Base-by-base conservation (phyloP, 2,797 vertebrate genomes). In the Myoxocephalus aenaeus region DNA sequence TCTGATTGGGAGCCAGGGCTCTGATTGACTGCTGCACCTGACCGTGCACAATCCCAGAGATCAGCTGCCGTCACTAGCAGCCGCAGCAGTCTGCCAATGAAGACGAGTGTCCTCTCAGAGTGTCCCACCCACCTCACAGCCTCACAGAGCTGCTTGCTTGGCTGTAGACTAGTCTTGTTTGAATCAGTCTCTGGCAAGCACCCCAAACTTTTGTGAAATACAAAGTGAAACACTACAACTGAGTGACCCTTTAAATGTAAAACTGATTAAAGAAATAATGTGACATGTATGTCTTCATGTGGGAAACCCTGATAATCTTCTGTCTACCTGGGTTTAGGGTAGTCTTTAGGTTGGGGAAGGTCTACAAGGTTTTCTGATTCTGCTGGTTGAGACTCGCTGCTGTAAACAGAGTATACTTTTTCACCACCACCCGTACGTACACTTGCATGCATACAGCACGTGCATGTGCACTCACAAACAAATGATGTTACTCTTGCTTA, bases 21-120 rank as follows among this genome's bases (percentile, higher is more conserved):
- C 85, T 92, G 90, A 94, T 59, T 92, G 93, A 92, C 92, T 83
- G 87, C 91, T 88, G 86, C 90, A 92, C 87, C 90, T 86, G 91
- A 94, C 89, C 76, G 48, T 81, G 83, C 76, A 79, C 89, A 87
- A 90, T 87, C 85, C 79, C 40, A 0, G 2, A 65, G 84, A 87
- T 90, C 78, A 79, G 79, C 82, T 65, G 83, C 65, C 36, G n/a
- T 87, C 86, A 76, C 71, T 44, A 14, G 65, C 76, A 63, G 22
- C 34, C 62, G 4, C 66, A 56, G 76, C 34, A 14, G 20, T 40
- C 65, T 3, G 56, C 89, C 92, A 93, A 90, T 92, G 65, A 77
- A 51, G 44, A 36, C 1, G 29, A 65, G 50, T 2, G 7, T 48
- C 18, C 20, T 34, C n/a, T 70, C 57, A 57, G n/a, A 34, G 69